Percentiles rank a stretch among this genome's conserved stretches.
phyloP scores from a whole-genome alignment of 2,113 vertebrate genomes.

The Bombycilla garrulus region DNA sequence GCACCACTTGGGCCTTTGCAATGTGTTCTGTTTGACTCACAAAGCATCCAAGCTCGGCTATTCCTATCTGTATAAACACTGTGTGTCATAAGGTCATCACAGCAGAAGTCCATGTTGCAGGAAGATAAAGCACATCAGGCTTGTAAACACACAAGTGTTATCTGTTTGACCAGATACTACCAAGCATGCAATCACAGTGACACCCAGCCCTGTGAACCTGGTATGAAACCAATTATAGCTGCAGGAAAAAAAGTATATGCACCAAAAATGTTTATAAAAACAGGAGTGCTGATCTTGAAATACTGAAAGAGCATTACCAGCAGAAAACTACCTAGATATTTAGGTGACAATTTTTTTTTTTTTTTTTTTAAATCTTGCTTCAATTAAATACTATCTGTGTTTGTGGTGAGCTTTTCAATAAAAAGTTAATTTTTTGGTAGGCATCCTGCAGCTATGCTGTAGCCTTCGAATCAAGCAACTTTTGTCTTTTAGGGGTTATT shows the following conservation, averaged over 20 bases:
- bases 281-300: background rate
- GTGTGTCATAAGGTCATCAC: background rate
- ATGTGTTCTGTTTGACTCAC: background rate
- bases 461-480: background rate
- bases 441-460: background rate
- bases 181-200: background rate
- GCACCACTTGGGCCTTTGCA: background rate
- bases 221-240: background rate
- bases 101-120: background rate
- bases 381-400: background rate
- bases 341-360: background rate
- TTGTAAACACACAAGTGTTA: background rate
- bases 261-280: background rate
- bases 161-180: background rate
- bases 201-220: background rate
- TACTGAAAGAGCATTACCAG: background rate
- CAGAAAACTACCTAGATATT: background rate
- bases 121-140: background rate
- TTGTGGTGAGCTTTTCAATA: background rate
- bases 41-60: background rate
- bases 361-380: background rate
- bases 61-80: background rate
- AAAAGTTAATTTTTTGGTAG: background rate
- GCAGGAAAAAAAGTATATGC: fast-evolving
- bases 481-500: background rate